These are phyloP conservation scores for Apodemus agrarius DNA, from an alignment of 2,797 vertebrate species.

Conservation along the genomic window DNA sequence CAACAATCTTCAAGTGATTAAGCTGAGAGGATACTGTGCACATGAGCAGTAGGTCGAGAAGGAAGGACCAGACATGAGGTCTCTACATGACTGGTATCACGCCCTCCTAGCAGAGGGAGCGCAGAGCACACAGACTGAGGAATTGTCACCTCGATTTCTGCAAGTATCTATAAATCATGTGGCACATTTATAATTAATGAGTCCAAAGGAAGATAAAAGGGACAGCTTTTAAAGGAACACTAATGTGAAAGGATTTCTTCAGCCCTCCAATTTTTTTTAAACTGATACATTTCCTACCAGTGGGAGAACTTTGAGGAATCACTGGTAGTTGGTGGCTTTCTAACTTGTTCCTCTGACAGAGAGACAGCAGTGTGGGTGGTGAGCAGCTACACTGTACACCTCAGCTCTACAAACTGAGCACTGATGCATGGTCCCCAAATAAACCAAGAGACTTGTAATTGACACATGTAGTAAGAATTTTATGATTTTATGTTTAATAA, in stretches of 20 bases:
- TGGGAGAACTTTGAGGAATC: neutral
- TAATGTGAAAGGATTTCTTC: conserved; percentile 75
- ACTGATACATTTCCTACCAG: conserved; percentile 57
- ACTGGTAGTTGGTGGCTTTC: neutral
- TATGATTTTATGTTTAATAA: neutral
- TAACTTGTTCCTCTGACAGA: conserved; percentile 4
- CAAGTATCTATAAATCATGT: conserved; percentile 80
- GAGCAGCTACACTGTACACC: neutral
- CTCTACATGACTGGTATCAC: conserved; percentile 13
- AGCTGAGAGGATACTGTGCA: neutral
- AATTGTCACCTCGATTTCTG: conserved; percentile 66
- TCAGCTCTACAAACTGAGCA: neutral
- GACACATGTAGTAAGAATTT: neutral
- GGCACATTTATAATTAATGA: conserved; percentile 78
- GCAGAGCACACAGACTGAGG: conserved; percentile 57
- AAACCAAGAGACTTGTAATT: neutral
- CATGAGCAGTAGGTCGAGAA: conserved; percentile 12
- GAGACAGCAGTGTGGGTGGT: neutral
- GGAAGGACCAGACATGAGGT: neutral
- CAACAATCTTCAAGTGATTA: conserved; percentile 12
- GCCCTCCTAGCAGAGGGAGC: neutral
- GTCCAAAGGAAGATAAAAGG: conserved; percentile 77
- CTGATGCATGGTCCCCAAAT: neutral
- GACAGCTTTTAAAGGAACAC: conserved; percentile 74
- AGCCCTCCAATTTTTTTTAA: conserved; percentile 70